Evolutionary conservation across 2,888 invertebrate genomes (phyloP), one percentile per base, ranked within the genome.

Genomic region (Mellilla xanthometata): DNA sequence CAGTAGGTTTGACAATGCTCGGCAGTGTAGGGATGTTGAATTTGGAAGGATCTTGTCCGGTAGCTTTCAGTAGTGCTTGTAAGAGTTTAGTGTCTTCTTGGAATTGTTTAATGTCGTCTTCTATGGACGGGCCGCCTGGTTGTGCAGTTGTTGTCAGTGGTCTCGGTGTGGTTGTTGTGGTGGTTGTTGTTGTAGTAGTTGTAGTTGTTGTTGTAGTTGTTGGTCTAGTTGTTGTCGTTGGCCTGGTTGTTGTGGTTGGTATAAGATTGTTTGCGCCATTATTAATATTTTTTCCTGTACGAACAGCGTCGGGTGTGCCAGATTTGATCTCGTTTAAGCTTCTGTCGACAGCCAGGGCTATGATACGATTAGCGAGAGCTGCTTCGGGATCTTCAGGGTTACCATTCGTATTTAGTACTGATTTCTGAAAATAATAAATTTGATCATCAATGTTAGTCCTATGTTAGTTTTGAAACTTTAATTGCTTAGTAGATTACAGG

Each of bases 261-360:
- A 76, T 70, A 40, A 72, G 59, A 49, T 76, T 74, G 38, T 69
- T 65, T 36, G 62, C 62, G 58, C 64, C 66, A 54, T 65, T 70
- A 49, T 62, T 60, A 52, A 81, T 68, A 44, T 66, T 71, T 72
- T 79, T 79, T 52, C 81, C 77, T 40, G 68, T 70, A 48, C 81
- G 74, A 53, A 69, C 68, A 40, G 68, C 60, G 30, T 68, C 68
- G 23, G 64, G 63, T 30, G 66, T 64, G 30, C 76, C 79, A 9
- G 76, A 68, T 58, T 87, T 78, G 56, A 88, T 83, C 61, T 83
- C 89, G 59, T 72, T 87, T 34, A 90, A 73, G 58, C 90, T 90
- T 61, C 67, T 85, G 62, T 90, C 91, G 10, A 91, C 87, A 26
- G 91, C 91, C 12, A 91, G 69, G 32, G 91, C 90, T 55, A 91